Evolutionary conservation across 2,797 vertebrate genomes (phyloP).

Genomic region (Anguilla megastoma): DNA sequence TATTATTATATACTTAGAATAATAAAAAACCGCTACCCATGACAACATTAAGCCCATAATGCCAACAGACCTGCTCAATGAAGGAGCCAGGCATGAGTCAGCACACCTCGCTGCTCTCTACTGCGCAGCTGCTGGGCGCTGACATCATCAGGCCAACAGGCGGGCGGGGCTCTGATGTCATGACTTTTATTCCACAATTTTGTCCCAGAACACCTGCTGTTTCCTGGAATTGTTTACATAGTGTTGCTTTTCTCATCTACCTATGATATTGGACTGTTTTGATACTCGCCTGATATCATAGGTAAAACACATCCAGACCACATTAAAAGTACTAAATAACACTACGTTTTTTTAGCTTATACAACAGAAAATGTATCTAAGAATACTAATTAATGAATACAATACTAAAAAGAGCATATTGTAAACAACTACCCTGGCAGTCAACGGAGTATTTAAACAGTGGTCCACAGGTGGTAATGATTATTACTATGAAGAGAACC

Average conservation of each 20-base stretch:
- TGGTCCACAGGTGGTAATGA: background rate
- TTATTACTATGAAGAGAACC: background rate
- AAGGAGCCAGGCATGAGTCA: background rate
- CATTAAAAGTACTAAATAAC: background rate
- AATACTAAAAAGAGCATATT: background rate
- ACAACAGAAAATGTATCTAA: background rate
- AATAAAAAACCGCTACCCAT: background rate
- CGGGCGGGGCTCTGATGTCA: background rate
- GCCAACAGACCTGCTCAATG: background rate
- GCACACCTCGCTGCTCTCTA: background rate
- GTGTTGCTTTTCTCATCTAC: background rate
- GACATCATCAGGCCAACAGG: conserved; percentile 5
- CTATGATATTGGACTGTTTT: background rate
- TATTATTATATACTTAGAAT: too few relatives aligned
- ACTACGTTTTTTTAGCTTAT: background rate
- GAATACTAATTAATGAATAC: background rate
- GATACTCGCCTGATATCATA: background rate
- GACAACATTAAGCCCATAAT: background rate
- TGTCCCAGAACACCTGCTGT: background rate
- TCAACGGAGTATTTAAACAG: background rate
- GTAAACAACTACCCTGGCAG: background rate
- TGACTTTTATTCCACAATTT: background rate
- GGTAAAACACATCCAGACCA: background rate
- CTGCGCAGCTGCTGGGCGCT: background rate
- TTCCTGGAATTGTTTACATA: background rate